phyloP scores from a whole-genome alignment of 2,888 invertebrate species.

The Ichneumoninae sp. region DNA sequence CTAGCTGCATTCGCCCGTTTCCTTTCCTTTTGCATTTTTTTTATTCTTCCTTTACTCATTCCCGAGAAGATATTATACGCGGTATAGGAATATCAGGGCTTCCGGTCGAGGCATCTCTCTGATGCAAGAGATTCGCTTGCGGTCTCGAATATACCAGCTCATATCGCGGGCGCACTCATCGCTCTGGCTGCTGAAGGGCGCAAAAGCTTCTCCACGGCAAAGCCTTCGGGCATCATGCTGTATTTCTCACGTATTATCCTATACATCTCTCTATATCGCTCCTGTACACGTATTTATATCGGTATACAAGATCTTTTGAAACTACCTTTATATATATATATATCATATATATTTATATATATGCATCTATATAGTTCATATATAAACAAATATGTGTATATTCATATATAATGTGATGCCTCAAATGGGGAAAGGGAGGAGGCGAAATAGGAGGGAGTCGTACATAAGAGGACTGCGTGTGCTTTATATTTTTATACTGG shows the following conservation, averaged over 20 bases:
- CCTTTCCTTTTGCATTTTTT: not conserved
- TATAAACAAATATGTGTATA: too few relatives aligned
- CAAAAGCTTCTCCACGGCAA: slow-evolving; percentile 41
- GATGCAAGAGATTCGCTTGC: not conserved
- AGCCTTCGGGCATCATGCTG: slow-evolving; percentile 15
- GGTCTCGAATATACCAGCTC: not conserved
- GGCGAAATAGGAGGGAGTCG: slow-evolving; percentile 3
- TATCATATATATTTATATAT: not conserved
- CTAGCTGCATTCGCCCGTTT: not conserved
- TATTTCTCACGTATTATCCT: slow-evolving; percentile 16
- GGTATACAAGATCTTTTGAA: slow-evolving; percentile 56
- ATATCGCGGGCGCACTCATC: not conserved
- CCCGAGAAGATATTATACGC: slow-evolving; percentile 1
- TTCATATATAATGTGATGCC: slow-evolving; percentile 27
- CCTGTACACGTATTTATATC: slow-evolving; percentile 20
- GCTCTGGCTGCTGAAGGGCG: slow-evolving; percentile 41
- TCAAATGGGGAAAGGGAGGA: slow-evolving; percentile 38
- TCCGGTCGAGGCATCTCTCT: not conserved
- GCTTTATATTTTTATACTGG: slow-evolving; percentile 40
- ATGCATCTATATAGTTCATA: too few relatives aligned
- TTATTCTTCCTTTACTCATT: not conserved
- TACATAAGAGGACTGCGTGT: not conserved
- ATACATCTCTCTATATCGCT: slow-evolving; percentile 14
- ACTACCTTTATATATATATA: slow-evolving; percentile 47
- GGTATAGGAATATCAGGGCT: not conserved